These are phyloP conservation scores for Hyles lineata DNA, from an alignment of 2,888 invertebrate species.

Conservation along the genomic window DNA sequence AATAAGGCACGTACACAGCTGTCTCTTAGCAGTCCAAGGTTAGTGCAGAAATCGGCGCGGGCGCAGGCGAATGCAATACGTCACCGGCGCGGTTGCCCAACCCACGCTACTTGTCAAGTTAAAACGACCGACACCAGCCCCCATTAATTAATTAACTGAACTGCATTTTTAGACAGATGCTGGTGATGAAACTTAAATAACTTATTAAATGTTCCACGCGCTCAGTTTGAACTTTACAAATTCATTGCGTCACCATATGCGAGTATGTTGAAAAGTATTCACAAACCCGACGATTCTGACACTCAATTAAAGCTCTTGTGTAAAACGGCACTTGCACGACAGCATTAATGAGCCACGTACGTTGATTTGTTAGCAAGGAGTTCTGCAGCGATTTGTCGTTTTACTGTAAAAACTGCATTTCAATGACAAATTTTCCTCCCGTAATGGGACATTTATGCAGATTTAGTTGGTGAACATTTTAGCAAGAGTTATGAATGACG, in stretches of 20 bases:
- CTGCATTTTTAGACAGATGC: slow-evolving; percentile 50
- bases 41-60: slow-evolving; percentile 57
- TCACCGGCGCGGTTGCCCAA: slow-evolving; percentile 57
- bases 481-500: slow-evolving; percentile 73
- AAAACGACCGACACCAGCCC: slow-evolving; percentile 48
- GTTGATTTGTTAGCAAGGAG: neutral
- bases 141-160: slow-evolving; percentile 58
- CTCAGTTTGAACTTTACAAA: slow-evolving; percentile 48
- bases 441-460: slow-evolving; percentile 76
- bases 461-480: slow-evolving; percentile 71
- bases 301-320: slow-evolving; percentile 19
- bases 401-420: slow-evolving; percentile 38
- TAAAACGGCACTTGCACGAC: neutral
- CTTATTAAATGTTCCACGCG: slow-evolving; percentile 41
- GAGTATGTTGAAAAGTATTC: slow-evolving; percentile 22
- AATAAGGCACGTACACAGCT: slow-evolving; percentile 42
- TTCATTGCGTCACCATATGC: neutral
- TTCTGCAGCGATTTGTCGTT: neutral
- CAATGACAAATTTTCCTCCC: slow-evolving; percentile 63
- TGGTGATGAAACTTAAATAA: slow-evolving; percentile 48
- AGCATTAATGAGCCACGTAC: neutral
- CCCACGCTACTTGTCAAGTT: slow-evolving; percentile 58
- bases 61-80: slow-evolving; percentile 58
- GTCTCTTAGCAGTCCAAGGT: slow-evolving; percentile 61
- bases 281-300: neutral